Conservation (phyloP, 2,113 vertebrate genomes). For the Alouatta palliata region DNA sequence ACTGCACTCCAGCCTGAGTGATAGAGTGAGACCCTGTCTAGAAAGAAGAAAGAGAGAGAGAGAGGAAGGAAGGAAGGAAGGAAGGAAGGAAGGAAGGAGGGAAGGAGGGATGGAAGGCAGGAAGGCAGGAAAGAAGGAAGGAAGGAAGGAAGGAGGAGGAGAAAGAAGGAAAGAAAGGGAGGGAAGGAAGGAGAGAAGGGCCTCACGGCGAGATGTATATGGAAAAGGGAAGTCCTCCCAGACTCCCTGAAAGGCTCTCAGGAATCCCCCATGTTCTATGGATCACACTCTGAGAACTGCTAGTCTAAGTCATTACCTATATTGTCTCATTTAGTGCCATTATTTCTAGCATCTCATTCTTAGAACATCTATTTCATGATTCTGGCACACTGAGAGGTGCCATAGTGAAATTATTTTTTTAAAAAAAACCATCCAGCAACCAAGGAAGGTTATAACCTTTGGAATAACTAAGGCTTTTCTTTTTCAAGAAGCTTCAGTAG, state of each 20-base stretch:
- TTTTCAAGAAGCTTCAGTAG: not conserved
- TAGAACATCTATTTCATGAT: not conserved
- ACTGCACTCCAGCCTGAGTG: not conserved
- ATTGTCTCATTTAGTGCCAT: not conserved
- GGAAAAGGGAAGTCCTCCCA: not conserved
- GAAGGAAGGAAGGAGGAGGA: no score
- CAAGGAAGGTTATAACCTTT: not conserved
- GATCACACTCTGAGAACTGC: not conserved
- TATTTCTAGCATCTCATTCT: not conserved
- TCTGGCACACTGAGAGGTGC: not conserved
- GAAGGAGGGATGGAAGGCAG: no score
- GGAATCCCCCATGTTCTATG: not conserved
- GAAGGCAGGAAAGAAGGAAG: no score
- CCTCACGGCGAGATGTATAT: not conserved
- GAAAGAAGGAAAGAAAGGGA: no score
- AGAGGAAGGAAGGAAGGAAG: rapidly evolving
- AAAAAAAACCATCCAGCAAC: not conserved
- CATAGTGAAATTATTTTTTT: not conserved
- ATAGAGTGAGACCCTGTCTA: not conserved
- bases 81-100: no score
- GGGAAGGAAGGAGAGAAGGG: no score
- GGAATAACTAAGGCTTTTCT: not conserved
- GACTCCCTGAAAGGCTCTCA: not conserved
- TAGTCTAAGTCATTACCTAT: not conserved
- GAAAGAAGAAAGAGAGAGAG: not conserved